phyloP scores from a whole-genome alignment of 2,888 invertebrate genomes.

The Allolobophora icterica region DNA sequence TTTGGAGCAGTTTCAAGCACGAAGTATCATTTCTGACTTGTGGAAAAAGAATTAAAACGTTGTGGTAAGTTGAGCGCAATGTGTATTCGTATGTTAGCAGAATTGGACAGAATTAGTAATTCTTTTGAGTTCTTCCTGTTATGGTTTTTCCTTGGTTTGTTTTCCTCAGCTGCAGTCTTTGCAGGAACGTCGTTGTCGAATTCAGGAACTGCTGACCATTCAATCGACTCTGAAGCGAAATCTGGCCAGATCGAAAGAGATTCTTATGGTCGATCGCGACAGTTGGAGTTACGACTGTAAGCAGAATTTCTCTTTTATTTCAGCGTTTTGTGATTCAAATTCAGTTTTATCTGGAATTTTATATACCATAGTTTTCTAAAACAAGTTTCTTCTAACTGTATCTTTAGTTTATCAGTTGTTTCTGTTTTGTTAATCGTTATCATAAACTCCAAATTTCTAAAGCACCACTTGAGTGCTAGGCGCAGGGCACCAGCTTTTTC shows the following conservation, averaged over 20 bases:
- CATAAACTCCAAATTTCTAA: no score
- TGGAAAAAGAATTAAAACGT: no score
- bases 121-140: background rate
- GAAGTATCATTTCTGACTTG: no score
- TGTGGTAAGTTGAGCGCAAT: no score
- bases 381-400: background rate
- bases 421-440: background rate
- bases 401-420: background rate
- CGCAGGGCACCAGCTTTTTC: no score
- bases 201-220: slow-evolving; percentile 54
- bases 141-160: background rate
- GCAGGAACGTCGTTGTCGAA: slow-evolving; percentile 63
- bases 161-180: slow-evolving; percentile 56
- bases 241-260: slow-evolving; percentile 68
- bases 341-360: background rate
- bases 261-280: slow-evolving; percentile 68
- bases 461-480: no score
- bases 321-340: background rate
- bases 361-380: background rate
- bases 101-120: no score
- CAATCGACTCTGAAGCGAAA: slow-evolving; percentile 69
- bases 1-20: no score
- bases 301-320: slow-evolving; percentile 50
- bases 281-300: slow-evolving; percentile 72
- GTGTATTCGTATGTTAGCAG: no score